Evolutionary conservation across 1,140 invertebrate genomes (phyloP).

Genomic region (Kradibia gibbosae): DNA sequence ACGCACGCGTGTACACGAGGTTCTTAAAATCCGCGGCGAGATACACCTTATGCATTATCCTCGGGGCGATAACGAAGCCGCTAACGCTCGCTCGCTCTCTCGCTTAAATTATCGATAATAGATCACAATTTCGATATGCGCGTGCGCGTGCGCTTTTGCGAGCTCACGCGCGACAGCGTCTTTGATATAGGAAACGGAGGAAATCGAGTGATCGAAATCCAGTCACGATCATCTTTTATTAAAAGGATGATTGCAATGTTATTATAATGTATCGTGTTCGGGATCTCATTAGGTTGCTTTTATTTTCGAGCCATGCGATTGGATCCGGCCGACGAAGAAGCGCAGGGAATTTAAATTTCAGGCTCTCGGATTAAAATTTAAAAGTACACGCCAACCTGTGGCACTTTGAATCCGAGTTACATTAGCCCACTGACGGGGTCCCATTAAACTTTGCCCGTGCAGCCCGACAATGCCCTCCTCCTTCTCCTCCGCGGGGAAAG

Average conservation of each 20-base stretch:
- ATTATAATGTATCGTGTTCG: slow-evolving; percentile 19
- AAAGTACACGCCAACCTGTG: neutral
- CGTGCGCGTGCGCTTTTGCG: too few species aligned
- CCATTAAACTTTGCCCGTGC: neutral
- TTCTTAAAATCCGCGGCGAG: slow-evolving; percentile 9
- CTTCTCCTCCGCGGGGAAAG: neutral
- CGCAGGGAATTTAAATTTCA: neutral
- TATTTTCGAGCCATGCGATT: neutral
- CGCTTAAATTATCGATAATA: slow-evolving; percentile 46
- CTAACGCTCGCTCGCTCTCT: neutral
- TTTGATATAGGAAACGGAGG: slow-evolving; percentile 1
- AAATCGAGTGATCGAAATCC: slow-evolving; percentile 20
- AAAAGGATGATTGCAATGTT: slow-evolving; percentile 36
- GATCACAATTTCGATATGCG: slow-evolving; percentile 38
- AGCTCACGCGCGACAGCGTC: slow-evolving; percentile 21
- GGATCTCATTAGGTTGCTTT: slow-evolving; percentile 13
- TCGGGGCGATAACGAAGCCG: slow-evolving; percentile 10
- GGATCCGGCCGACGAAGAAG: neutral
- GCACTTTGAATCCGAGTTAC: neutral
- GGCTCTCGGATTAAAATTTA: neutral
- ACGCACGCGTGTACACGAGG: slow-evolving; percentile 18
- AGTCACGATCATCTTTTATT: slow-evolving; percentile 27
- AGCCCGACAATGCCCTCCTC: neutral
- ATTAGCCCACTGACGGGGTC: neutral
- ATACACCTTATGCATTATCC: slow-evolving; percentile 1